Evolutionary conservation across 2,113 vertebrate genomes (phyloP), one percentile per base, ranked within the genome.

Genomic region (Scophthalmus maximus): DNA sequence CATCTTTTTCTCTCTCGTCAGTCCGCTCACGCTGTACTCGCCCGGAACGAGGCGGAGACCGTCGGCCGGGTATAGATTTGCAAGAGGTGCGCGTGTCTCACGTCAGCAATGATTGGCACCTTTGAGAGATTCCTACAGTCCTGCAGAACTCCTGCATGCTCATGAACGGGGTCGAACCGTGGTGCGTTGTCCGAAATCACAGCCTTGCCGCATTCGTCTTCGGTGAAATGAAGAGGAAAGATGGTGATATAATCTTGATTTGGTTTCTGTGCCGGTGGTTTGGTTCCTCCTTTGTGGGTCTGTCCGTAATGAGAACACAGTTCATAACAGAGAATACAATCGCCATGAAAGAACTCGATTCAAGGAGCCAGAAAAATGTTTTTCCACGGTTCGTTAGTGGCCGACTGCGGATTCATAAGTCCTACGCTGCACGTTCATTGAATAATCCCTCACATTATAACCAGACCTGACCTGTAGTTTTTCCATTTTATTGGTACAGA

Each of bases 1-100:
- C 56, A n/a, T 78, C 84, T 81, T 30, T 61, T 47, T 73, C 27
- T 73, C 30, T 65, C n/a, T n/a, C n/a, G 26, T 60, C 67, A n/a
- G 12, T 46, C 38, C 51, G 1, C 52, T 61, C 7, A 29, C 51
- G 40, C 40, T 57, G 8, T 20, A 5, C 61, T 64, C 15, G 58
- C 22, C 18, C 42, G 36, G 47, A 57, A 60, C 8, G 42, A 36
- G n/a, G n/a, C n/a, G n/a, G n/a, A n/a, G n/a, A n/a, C n/a, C n/a
- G n/a, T n/a, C n/a, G n/a, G n/a, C n/a, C n/a, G n/a, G n/a, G n/a
- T n/a, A n/a, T n/a, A n/a, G n/a, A n/a, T n/a, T 25, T 6, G 10
- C 22, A 77, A 23, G 47, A 64, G 25, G 5, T 25, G 3, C 23
- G 3, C 25, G 44, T 5, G 1, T 25, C 4, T 18, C 26, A 53